Evolutionary conservation across 2,113 vertebrate genomes (phyloP), one percentile per base, ranked within the genome.

Genomic region (Lepisosteus oculatus): DNA sequence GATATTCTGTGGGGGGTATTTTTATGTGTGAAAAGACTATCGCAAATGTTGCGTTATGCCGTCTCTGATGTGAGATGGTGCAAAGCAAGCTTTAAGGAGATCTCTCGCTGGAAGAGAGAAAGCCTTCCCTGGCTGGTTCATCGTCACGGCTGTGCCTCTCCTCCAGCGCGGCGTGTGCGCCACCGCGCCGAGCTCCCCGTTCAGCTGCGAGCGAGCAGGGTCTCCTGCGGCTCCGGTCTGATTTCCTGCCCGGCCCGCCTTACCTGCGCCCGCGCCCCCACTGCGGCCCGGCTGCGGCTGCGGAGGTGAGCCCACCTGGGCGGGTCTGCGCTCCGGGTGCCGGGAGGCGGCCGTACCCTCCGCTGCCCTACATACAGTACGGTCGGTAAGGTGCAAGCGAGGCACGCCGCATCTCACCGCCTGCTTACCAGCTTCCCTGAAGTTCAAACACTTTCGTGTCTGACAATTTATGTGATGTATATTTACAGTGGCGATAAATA

Each of bases 21-120:
- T 29, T 29, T 29, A 2, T 29, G 29, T 29, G 29, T 29, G 29
- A 29, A 29, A 29, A 76, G 45, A 75, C 77, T 82, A 76, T 83
- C 76, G 76, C 75, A 77, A 73, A 67, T 82, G 81, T 76, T 84
- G 77, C 7, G 57, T 74, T 45, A 68, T 71, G 47, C 83, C 78
- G 79, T 66, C 45, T 77, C 73, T 88, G 80, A 79, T 78, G 84
- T 85, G 79, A 82, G 80, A 75, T 70, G 70, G 81, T 74, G 76
- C 69, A 69, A 61, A 56, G 72, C 63, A 55, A 61, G 67, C 62
- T 64, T 42, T 64, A 67, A 63, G 76, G 71, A 74, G 73, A 70
- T 56, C 71, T 80, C 75, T 77, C 12, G 61, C 76, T 70, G 73
- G 70, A 61, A 56, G 69, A 70, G 66, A 74, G 70, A 43, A 73